phyloP scores from a whole-genome alignment of 2,888 invertebrate species.

The Gymnoscelis rufifasciata region DNA sequence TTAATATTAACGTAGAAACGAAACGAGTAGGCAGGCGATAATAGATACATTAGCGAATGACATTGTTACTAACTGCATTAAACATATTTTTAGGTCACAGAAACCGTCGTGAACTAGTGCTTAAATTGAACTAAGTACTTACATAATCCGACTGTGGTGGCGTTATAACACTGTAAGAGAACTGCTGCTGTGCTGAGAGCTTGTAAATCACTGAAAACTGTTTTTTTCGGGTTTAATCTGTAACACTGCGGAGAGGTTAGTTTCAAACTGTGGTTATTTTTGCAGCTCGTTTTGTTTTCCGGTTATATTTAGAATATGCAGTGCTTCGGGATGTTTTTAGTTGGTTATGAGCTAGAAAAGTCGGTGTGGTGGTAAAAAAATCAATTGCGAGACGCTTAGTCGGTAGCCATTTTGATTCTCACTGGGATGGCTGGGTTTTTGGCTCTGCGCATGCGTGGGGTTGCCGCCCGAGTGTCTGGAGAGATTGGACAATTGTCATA shows the following conservation, averaged over 20 bases:
- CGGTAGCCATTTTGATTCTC: conserved; percentile 66
- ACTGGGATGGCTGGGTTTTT: conserved; percentile 45
- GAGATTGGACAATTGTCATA: conserved; percentile 11
- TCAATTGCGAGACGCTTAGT: conserved; percentile 59
- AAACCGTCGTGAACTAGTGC: conserved; percentile 37
- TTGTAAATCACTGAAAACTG: no score
- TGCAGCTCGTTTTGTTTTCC: conserved; percentile 12
- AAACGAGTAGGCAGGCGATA: conserved; percentile 3
- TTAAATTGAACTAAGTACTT: conserved; percentile 35
- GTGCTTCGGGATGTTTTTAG: conserved; percentile 25
- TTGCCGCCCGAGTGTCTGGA: conserved; percentile 46
- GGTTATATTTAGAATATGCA: conserved; percentile 19
- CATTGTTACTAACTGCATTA: conserved; percentile 60
- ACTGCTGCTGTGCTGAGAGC: no score
- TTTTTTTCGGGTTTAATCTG: conserved; percentile 28
- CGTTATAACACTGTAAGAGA: conserved; percentile 1
- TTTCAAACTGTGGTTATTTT: conserved; percentile 21
- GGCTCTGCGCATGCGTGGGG: conserved; percentile 54
- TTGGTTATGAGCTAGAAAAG: conserved; percentile 34
- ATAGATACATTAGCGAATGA: conserved; percentile 23
- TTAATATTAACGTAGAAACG: neutral
- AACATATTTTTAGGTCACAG: conserved; percentile 63
- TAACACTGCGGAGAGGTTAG: conserved; percentile 27
- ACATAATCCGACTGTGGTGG: conserved; percentile 28
- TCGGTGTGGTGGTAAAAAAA: conserved; percentile 59